Conservation (phyloP, 2,888 invertebrate species). For the Scaptomyza cyrtandrae region DNA sequence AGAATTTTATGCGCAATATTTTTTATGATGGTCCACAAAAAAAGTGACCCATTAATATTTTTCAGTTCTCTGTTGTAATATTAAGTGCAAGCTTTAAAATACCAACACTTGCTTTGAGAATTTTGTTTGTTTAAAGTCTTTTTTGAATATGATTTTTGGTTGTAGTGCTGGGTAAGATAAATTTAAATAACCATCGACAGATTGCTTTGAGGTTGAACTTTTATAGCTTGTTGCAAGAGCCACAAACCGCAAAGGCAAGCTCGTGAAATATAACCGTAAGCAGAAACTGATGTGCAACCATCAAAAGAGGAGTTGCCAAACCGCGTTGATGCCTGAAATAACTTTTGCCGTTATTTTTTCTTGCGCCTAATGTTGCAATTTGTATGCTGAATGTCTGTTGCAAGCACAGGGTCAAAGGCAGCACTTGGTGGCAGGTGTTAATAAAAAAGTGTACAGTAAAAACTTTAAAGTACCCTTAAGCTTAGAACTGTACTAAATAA, state of each 20-base stretch:
- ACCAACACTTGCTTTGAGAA: not conserved
- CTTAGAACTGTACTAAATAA: not conserved
- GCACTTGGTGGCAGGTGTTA: not conserved
- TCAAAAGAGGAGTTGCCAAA: conserved; percentile 2
- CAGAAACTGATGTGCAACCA: conserved; percentile 11
- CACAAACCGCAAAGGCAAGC: conserved; percentile 3
- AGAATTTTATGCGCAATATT: conserved; percentile 33
- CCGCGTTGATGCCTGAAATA: conserved; percentile 1
- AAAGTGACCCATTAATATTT: not conserved
- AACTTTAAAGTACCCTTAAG: conserved; percentile 4
- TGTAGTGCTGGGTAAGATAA: not conserved
- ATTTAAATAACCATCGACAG: conserved; percentile 10
- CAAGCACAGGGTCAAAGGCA: not conserved
- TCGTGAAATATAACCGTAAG: conserved; percentile 18
- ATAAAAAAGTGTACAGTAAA: not conserved
- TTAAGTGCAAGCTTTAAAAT: conserved; percentile 17
- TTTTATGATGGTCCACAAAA: conserved; percentile 13
- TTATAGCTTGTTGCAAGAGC: conserved; percentile 10
- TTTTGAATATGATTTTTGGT: not conserved
- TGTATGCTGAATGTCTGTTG: conserved; percentile 24
- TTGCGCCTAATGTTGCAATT: conserved; percentile 23
- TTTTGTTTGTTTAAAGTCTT: conserved; percentile 7
- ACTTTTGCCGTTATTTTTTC: not conserved
- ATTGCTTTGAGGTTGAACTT: conserved; percentile 3
- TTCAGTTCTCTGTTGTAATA: conserved; percentile 7